Evolutionary conservation across 2,113 vertebrate genomes (phyloP), one percentile per base, ranked within the genome.

Genomic region (Chloroceryle aenea): DNA sequence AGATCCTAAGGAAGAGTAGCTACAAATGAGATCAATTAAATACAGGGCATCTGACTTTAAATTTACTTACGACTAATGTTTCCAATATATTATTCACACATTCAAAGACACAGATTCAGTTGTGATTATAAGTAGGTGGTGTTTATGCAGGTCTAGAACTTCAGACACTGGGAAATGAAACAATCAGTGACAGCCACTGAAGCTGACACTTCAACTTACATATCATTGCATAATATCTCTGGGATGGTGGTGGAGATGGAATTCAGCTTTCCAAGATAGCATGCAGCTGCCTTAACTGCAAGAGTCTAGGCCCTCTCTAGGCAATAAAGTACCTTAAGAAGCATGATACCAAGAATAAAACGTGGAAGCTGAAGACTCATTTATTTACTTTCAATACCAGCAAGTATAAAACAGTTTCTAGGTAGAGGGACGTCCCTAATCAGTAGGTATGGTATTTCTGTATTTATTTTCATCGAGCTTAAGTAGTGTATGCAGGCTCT

Each of bases 121-220:
- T 84, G 43, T 48, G 55, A 17, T n/a, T 56, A 0, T 14, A 61
- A 84, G 73, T 61, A 66, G 58, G 29, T 42, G 81, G 29, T 21
- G 43, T 2, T 81, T 87, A 10, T 80, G 50, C 47, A 84, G 61
- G 16, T 48, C 45, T 45, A 3, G 45, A 58, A 36, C 72, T 45
- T 95, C 1, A 56, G 40, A 30, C 27, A 4, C 48, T 7, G 36
- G 50, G 29, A 53, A 66, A 12, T 50, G 32, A 58, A 78, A 48
- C 10, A 30, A 48, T 43, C 74, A 75, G 62, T 40, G 85, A 45
- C 69, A 94, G 81, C 66, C 85, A 22, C 95, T 93, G 77, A 12
- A 68, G 66, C 12, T 30, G 78, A 68, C 75, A 68, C 82, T 85
- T 91, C 85, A 87, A 73, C 82, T 61, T 61, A 15, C 1, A 0